Conservation (phyloP, 2,888 invertebrate genomes). For the Drosophila paucipuncta region DNA sequence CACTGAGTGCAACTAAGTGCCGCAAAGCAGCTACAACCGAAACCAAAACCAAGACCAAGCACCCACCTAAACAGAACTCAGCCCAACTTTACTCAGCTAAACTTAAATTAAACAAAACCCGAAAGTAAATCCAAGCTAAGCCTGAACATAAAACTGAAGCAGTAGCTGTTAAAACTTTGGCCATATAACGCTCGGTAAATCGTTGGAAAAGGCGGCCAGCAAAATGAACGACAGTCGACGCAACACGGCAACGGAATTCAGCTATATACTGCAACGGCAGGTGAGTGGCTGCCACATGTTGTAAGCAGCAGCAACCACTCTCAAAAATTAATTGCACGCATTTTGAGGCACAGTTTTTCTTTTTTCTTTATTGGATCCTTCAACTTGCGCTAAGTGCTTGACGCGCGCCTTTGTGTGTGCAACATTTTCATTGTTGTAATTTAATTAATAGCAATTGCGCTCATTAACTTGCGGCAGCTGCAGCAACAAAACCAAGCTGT, state of each 20-base stretch:
- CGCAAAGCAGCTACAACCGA: constrained; percentile 7
- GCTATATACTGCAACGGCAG: constrained; percentile 85
- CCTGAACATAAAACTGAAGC: constrained; percentile 22
- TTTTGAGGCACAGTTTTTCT: constrained; percentile 27
- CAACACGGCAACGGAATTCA: constrained; percentile 85
- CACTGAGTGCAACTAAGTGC: constrained; percentile 33
- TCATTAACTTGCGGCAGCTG: constrained; percentile 60
- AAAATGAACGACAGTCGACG: constrained; percentile 84
- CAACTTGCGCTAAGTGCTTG: constrained; percentile 5
- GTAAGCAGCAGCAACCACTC: constrained; percentile 3
- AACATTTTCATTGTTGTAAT: constrained; percentile 53
- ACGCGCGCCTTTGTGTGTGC: constrained; percentile 16
- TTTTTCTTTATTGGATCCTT: constrained; percentile 2
- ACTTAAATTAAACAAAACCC: constrained; percentile 25
- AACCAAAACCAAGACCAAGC: constrained; percentile 24
- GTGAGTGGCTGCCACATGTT: constrained; percentile 62
- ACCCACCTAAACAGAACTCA: constrained; percentile 53
- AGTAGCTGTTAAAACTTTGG: constrained; percentile 54
- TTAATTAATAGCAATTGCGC: constrained; percentile 67
- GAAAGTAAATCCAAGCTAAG: constrained; percentile 14
- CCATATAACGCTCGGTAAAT: constrained; percentile 43
- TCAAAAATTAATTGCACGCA: constrained; percentile 51
- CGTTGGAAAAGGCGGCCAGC: constrained; percentile 23
- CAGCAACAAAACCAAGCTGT: constrained; percentile 11
- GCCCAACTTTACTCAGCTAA: constrained; percentile 30